These are phyloP conservation scores for Pinna nobilis DNA, from an alignment of 1,140 invertebrate species.

Conservation along the genomic window DNA sequence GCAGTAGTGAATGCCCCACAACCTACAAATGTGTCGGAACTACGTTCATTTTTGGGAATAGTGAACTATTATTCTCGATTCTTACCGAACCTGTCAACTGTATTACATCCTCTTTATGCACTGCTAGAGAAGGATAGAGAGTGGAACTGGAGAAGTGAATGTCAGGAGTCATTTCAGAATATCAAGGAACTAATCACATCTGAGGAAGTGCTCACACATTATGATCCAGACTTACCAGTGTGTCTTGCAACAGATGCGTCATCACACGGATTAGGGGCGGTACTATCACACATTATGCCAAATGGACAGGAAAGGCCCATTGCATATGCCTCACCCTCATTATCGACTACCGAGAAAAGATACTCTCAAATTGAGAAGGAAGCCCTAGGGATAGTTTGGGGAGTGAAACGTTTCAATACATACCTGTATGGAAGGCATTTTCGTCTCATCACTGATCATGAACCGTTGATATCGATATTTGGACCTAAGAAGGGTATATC, in stretches of 20 bases:
- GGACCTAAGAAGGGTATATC: slow-evolving; percentile 59
- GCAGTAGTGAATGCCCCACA: slow-evolving; percentile 50
- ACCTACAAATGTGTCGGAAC: slow-evolving; percentile 49
- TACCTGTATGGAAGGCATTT: slow-evolving; percentile 75
- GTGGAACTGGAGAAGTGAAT: slow-evolving; percentile 27
- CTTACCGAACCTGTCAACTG: slow-evolving; percentile 34
- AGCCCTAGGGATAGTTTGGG: slow-evolving; percentile 76
- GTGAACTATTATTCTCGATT: slow-evolving; percentile 34
- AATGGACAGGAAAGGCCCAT: slow-evolving; percentile 72
- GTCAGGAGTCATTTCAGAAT: slow-evolving; percentile 23
- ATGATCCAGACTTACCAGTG: slow-evolving; percentile 69
- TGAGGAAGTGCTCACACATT: slow-evolving; percentile 65
- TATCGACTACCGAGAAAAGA: slow-evolving; percentile 74
- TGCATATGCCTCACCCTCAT: slow-evolving; percentile 73
- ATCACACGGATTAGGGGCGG: slow-evolving; percentile 73
- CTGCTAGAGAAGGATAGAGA: slow-evolving; percentile 31
- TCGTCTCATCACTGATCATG: slow-evolving; percentile 69
- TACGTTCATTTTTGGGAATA: slow-evolving; percentile 29
- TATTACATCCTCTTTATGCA: slow-evolving; percentile 28
- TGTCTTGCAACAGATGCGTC: slow-evolving; percentile 76
- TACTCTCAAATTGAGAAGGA: slow-evolving; percentile 78
- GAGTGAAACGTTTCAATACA: slow-evolving; percentile 77
- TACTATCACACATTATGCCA: slow-evolving; percentile 72
- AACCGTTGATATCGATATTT: slow-evolving; percentile 71
- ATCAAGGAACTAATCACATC: slow-evolving; percentile 48